Evolutionary conservation across 2,888 invertebrate species (phyloP).

Genomic region (Ischnura elegans): DNA sequence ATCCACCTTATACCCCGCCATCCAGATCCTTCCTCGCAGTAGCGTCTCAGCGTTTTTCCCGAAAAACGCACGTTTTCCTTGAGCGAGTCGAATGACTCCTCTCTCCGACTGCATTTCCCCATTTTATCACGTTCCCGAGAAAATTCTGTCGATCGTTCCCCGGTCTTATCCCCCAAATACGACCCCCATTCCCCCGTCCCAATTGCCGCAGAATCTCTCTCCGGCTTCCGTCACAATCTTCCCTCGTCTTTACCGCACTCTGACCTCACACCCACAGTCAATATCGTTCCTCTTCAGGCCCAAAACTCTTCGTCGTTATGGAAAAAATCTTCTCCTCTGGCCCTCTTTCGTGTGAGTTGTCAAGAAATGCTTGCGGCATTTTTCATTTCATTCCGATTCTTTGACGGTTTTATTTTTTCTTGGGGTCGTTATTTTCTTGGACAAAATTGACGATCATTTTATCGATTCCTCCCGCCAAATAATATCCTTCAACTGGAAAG

Average conservation of each 20-base stretch:
- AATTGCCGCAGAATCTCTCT: slow-evolving; percentile 17
- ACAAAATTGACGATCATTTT: no score
- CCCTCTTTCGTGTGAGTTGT: neutral
- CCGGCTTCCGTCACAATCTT: neutral
- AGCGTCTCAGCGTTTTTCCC: neutral
- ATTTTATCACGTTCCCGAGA: slow-evolving; percentile 25
- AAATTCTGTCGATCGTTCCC: neutral
- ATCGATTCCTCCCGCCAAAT: no score
- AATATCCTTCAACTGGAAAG: no score
- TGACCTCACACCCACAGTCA: no score
- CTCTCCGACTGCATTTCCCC: slow-evolving; percentile 27
- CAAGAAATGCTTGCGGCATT: no score
- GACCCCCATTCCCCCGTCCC: neutral
- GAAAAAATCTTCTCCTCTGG: neutral
- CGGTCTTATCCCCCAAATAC: neutral
- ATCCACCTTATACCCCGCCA: neutral
- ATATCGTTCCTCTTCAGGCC: neutral
- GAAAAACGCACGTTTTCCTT: slow-evolving; percentile 27
- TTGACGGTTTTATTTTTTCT: no score
- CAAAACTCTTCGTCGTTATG: neutral
- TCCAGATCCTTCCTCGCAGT: neutral
- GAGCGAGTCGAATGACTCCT: neutral
- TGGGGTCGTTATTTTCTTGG: no score
- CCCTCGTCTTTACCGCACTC: neutral
- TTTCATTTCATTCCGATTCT: no score